Conservation (phyloP, 92 coral and sea anemone genomes). For the Epizoanthus rinbou region DNA sequence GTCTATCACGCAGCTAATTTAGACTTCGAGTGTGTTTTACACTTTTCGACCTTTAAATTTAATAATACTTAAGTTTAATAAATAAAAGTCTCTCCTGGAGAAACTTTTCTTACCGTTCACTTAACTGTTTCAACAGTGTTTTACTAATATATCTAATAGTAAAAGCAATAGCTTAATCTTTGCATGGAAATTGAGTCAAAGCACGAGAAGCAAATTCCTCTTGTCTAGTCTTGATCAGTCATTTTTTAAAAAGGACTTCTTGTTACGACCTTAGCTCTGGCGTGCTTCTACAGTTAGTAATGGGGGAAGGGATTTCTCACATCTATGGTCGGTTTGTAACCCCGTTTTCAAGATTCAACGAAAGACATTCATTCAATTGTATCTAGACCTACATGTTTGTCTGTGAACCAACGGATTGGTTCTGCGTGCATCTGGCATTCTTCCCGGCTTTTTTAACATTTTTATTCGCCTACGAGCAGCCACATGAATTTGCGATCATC, state of each 20-base stretch:
- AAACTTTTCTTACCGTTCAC: constrained; percentile 37
- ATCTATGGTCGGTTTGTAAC: no score
- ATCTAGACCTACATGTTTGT: background rate
- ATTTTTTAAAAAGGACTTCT: no score
- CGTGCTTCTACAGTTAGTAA: no score
- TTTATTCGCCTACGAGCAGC: constrained; percentile 36
- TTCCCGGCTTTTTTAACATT: background rate
- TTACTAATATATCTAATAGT: constrained; percentile 19
- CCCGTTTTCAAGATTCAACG: background rate
- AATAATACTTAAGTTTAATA: constrained; percentile 22
- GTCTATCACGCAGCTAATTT: background rate
- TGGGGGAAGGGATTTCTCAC: no score
- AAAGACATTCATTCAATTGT: background rate
- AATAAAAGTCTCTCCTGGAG: constrained; percentile 61
- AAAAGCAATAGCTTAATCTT: background rate
- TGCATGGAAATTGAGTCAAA: background rate
- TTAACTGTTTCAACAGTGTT: constrained; percentile 18
- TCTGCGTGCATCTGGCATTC: constrained; percentile 8
- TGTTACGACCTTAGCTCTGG: no score
- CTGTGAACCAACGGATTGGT: constrained; percentile 23
- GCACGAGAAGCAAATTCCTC: background rate
- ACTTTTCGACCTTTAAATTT: constrained; percentile 37
- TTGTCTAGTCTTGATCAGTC: no score
- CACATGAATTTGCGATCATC: constrained; percentile 57
- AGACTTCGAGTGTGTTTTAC: constrained; percentile 25